Evolutionary conservation across 2,888 invertebrate genomes (phyloP).

Genomic region (Cosmopolites sordidus): DNA sequence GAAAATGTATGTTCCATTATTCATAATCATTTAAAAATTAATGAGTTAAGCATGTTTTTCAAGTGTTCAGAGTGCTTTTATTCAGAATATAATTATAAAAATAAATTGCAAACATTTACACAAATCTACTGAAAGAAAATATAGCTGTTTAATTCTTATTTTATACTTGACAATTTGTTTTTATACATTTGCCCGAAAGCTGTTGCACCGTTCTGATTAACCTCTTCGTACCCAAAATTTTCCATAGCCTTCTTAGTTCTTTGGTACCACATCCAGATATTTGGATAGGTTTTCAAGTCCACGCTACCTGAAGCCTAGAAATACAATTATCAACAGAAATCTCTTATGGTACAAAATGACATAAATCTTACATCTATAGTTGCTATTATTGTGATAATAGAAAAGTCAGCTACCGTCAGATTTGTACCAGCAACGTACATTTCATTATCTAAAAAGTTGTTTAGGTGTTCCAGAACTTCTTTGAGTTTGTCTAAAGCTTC

Average conservation of each 20-base stretch:
- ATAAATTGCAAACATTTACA: too few relatives aligned
- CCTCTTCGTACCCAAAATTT: slow-evolving; percentile 65
- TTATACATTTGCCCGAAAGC: slow-evolving; percentile 55
- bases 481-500: slow-evolving; percentile 49
- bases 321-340: neutral
- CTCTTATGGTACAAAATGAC: neutral
- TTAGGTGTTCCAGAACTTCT: slow-evolving; percentile 57
- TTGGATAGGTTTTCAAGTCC: slow-evolving; percentile 55
- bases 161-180: slow-evolving; percentile 33
- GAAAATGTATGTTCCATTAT: too few relatives aligned
- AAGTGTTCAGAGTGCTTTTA: too few relatives aligned
- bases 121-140: too few relatives aligned
- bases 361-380: slow-evolving; percentile 53
- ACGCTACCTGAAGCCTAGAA: slow-evolving; percentile 45
- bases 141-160: neutral
- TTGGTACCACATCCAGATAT: slow-evolving; percentile 62
- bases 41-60: too few relatives aligned
- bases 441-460: slow-evolving; percentile 56
- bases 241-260: slow-evolving; percentile 61
- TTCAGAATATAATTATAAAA: too few relatives aligned
- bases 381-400: slow-evolving; percentile 58
- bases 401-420: slow-evolving; percentile 67
- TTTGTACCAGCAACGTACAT: slow-evolving; percentile 64
- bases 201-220: slow-evolving; percentile 58
- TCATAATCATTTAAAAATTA: too few relatives aligned